These are phyloP conservation scores for Tachysurus fulvidraco DNA, from an alignment of 2,113 vertebrate species.

Conservation along the genomic window DNA sequence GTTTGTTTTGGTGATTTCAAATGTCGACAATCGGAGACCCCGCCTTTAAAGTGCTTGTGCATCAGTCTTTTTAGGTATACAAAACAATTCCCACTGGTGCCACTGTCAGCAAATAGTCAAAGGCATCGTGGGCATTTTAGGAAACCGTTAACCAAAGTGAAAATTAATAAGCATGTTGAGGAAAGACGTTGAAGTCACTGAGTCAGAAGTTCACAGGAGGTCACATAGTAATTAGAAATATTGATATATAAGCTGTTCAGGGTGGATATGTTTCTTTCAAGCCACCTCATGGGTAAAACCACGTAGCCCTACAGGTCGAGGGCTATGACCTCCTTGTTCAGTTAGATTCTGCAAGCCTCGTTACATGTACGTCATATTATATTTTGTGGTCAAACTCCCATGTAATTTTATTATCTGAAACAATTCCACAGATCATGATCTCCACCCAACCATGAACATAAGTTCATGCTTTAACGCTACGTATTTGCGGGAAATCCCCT, in stretches of 20 bases:
- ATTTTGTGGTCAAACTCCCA: not conserved
- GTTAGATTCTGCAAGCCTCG: not conserved
- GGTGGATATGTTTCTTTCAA: not conserved
- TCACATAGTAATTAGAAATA: not conserved
- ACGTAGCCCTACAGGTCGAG: not conserved
- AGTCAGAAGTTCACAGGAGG: not conserved
- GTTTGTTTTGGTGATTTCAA: too few relatives aligned
- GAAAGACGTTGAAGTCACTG: not conserved
- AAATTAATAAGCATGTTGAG: not conserved
- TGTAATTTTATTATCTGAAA: constrained; percentile 9
- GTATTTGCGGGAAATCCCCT: not conserved
- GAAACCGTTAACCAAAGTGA: not conserved
- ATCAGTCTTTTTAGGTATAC: not conserved
- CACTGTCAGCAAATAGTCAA: not conserved
- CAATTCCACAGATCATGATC: constrained; percentile 6
- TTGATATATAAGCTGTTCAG: not conserved
- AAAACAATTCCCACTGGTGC: not conserved
- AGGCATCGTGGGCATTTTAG: not conserved
- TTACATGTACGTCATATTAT: not conserved
- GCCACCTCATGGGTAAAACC: not conserved
- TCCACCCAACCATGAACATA: not conserved
- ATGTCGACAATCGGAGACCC: too few relatives aligned
- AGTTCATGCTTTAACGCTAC: constrained; percentile 13
- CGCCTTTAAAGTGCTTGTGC: not conserved
- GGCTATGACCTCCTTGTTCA: not conserved